These are phyloP conservation scores for Brachionus angularis DNA, from an alignment of 1,140 invertebrate species.

Conservation along the genomic window DNA sequence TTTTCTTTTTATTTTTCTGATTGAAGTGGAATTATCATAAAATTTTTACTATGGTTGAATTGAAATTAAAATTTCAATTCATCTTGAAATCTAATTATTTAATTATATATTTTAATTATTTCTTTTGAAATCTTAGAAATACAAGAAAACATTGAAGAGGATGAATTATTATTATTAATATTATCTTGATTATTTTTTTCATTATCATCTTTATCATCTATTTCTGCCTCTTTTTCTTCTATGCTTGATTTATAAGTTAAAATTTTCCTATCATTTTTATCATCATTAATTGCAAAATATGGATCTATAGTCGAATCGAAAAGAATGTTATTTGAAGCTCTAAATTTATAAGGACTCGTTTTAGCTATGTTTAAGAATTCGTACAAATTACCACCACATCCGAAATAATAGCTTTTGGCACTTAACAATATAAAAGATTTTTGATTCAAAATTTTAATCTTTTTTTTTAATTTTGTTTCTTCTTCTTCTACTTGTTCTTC, in stretches of 20 bases:
- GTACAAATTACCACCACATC: slow-evolving; percentile 38
- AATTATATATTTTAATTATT: slow-evolving; percentile 1
- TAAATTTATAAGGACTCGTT: slow-evolving; percentile 4
- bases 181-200: slow-evolving; percentile 37
- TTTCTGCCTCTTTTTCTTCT: too few relatives aligned
- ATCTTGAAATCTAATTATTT: not conserved
- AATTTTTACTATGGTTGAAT: not conserved
- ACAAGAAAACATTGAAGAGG: not conserved
- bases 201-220: too few relatives aligned
- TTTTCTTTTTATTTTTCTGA: too few relatives aligned
- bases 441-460: too few relatives aligned
- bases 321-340: slow-evolving; percentile 3
- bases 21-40: too few relatives aligned
- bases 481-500: too few relatives aligned
- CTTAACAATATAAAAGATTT: slow-evolving; percentile 16
- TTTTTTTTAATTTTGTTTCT: too few relatives aligned
- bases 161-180: slow-evolving; percentile 10
- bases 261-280: too few relatives aligned
- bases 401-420: slow-evolving; percentile 41
- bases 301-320: too few relatives aligned
- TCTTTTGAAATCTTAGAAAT: not conserved
- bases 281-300: slow-evolving; percentile 30
- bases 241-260: too few relatives aligned
- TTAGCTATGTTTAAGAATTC: slow-evolving; percentile 15
- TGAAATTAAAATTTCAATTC: not conserved